Evolutionary conservation across 2,888 invertebrate genomes (phyloP), one percentile per base, ranked within the genome.

Genomic region (Amblyjoppa fuscipennis): DNA sequence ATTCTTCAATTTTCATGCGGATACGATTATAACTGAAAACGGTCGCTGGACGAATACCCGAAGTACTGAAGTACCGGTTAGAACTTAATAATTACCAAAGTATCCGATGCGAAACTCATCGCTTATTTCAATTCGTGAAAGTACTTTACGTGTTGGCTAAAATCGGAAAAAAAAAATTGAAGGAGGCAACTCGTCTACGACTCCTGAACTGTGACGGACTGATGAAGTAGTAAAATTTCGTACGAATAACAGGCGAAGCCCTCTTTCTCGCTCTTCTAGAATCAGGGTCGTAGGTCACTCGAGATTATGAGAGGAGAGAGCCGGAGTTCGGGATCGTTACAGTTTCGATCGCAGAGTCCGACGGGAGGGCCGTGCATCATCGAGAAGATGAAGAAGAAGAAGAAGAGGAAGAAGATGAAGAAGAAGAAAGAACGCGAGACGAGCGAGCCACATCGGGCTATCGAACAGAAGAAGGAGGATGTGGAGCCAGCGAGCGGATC

Each of bases 301-400:
- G 70, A 70, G 79, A 83, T 85, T 73, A 77, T 59, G 75, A 79
- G 74, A 70, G 68, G 69, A 61, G 70, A 41, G 81, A 61, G 38
- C 38, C 25, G 49, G 81, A 81, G 85, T 77, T 85, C 76, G 76
- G 80, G 76, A 85, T 85, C 85, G 85, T 85, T 85, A 85, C 85
- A 85, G 85, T 85, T 85, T 85, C 85, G 80, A 83, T 80, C 85
- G 82, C 76, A 64, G 71, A 82, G 82, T 76, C 68, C 66, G 83
- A 61, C 68, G 74, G 45, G 51, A 75, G 79, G 81, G 78, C 73
- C 51, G 76, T 85, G 82, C 82, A 85, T 83, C 85, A 85, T 82
- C 75, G 51, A 66, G 68, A 31, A 74, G 73, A 73, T 20, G n/a
- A 49, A 31, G 73, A 73, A 28, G n/a, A 49, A 31, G 66, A 64